Base-by-base conservation (phyloP, 2,888 invertebrate genomes). In the Pachycephus smyrnensis region DNA sequence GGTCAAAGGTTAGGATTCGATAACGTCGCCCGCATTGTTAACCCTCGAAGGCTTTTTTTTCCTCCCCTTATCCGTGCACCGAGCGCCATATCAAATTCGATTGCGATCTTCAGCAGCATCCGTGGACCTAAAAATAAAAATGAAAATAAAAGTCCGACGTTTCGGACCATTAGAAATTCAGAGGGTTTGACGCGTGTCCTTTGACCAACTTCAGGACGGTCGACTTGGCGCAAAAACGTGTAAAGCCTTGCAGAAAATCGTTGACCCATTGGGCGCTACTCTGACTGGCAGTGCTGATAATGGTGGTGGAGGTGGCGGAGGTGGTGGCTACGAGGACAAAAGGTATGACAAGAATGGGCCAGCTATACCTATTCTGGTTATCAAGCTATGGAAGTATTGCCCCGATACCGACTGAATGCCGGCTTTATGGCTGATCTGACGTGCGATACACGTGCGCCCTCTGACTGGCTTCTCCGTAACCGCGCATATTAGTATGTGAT, bases 361-460 rank as follows among this genome's bases (percentile, higher is more conserved):
- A 86, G 87, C 88, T 87, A 85, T 87, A 84, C 86, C 87, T 87
- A 87, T 86, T 88, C 88, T 87, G 87, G 86, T 90, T 90, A 90
- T 90, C 90, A 85, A 87, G 85, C 84, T 83, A 84, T 82, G 86
- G 86, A 86, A 88, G 85, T 88, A 88, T 88, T 87, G 88, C 86
- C 80, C 77, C 84, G 88, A 90, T 89, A 90, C 85, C 85, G 85
- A 88, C 86, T 88, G 89, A 89, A 90, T 89, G 88, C 87, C 81
- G 86, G 88, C 87, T 90, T 90, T 90, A 89, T 88, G 85, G 85
- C 82, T 84, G 89, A 89, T 89, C 88, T 86, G 84, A 79, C 79
- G 69, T 74, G 82, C 87, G 90, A 90, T 90, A 89, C 83, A 85
- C 71, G 71, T 23, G 71, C 71, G 71, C 71, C 71, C 32, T 71